Evolutionary conservation across 2,797 vertebrate species (phyloP).

Genomic region (Ibycter americanus): DNA sequence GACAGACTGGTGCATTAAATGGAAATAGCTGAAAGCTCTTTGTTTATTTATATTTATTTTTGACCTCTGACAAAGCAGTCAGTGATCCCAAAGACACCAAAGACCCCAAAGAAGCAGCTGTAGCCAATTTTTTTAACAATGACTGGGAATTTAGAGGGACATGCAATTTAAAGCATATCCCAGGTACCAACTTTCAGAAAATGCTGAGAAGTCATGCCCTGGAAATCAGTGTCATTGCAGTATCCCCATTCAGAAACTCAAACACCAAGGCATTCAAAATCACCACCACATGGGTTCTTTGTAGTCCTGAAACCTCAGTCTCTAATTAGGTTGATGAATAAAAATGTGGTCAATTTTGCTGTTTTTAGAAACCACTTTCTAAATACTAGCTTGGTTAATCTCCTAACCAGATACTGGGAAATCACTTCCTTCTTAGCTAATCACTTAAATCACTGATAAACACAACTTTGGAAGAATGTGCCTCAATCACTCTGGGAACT

Average conservation of each 20-base stretch:
- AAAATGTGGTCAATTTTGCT: background rate
- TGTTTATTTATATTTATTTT: constrained; percentile 34
- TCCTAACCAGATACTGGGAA: background rate
- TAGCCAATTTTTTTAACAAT: background rate
- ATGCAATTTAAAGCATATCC: background rate
- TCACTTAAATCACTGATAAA: background rate
- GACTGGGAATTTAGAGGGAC: background rate
- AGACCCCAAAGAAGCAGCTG: background rate
- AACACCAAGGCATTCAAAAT: background rate
- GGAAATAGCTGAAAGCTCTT: constrained; percentile 17
- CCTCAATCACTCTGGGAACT: background rate
- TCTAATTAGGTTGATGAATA: background rate
- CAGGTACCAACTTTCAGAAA: background rate
- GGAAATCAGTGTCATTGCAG: background rate
- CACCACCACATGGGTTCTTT: background rate
- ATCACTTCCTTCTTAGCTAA: background rate
- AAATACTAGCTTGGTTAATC: background rate
- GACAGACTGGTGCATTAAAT: background rate
- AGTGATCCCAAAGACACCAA: background rate
- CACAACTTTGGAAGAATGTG: background rate
- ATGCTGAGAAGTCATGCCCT: background rate
- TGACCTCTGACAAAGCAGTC: background rate
- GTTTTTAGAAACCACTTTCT: background rate
- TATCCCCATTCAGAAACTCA: background rate
- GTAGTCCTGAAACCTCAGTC: background rate